These are phyloP conservation scores for Tympanoctomys barrerae DNA, from an alignment of 2,797 vertebrate species.

Conservation along the genomic window DNA sequence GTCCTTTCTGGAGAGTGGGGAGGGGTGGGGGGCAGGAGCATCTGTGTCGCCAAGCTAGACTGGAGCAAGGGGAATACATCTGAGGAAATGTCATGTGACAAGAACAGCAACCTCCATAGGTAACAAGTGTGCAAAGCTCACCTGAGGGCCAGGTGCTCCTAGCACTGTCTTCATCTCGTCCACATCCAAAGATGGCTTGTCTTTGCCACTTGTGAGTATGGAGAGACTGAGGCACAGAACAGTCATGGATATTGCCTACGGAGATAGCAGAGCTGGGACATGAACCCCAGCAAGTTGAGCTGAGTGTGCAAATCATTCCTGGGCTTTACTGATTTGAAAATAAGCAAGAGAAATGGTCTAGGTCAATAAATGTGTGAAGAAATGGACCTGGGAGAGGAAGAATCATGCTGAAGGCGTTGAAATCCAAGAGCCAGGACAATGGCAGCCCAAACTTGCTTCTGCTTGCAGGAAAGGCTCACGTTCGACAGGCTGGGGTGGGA, in stretches of 20 bases:
- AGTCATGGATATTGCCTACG: background rate
- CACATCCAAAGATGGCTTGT: background rate
- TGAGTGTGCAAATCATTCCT: background rate
- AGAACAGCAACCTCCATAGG: background rate
- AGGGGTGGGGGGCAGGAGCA: background rate
- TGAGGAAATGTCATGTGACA: background rate
- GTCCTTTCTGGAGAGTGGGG: background rate
- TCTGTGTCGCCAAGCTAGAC: background rate
- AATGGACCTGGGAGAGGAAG: too few relatives aligned
- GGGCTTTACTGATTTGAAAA: background rate
- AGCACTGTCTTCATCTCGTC: fast-evolving
- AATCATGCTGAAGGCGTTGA: background rate
- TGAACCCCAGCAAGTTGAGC: background rate
- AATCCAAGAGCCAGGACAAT: fast-evolving
- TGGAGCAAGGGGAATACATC: background rate
- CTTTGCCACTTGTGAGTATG: background rate
- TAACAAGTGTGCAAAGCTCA: fast-evolving
- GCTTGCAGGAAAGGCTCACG: background rate
- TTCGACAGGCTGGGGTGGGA: background rate
- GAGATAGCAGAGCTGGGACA: background rate
- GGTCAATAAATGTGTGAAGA: background rate
- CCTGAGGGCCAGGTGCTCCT: background rate
- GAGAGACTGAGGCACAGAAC: background rate
- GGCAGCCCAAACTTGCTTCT: background rate
- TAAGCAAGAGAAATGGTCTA: background rate